phyloP scores from a whole-genome alignment of 2,113 vertebrate species.

The Oryctolagus cuniculus region DNA sequence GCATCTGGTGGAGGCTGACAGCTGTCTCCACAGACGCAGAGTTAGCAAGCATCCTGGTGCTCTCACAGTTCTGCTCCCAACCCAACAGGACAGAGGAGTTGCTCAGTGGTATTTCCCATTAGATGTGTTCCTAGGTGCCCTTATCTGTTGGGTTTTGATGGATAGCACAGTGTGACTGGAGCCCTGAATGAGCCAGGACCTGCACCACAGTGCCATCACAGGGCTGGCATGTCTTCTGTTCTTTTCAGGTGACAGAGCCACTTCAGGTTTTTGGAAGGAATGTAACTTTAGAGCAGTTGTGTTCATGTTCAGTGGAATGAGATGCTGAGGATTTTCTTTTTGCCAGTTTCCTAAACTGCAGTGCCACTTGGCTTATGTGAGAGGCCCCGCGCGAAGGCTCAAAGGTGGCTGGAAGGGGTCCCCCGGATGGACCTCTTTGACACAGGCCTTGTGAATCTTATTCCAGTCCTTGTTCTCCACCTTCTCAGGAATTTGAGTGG shows the following conservation, averaged over 20 bases:
- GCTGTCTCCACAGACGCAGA: neutral
- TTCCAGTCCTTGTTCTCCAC: constrained; percentile 39
- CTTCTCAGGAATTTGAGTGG: neutral
- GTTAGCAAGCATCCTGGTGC: neutral
- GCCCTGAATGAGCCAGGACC: neutral
- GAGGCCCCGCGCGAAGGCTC: constrained; percentile 1
- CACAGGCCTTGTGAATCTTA: constrained; percentile 36
- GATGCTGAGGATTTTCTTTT: constrained; percentile 53
- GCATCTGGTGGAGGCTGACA: neutral
- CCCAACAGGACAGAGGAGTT: constrained; percentile 35
- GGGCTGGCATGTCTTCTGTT: neutral
- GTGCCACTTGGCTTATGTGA: constrained; percentile 49
- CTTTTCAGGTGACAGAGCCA: neutral
- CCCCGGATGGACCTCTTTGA: constrained; percentile 35
- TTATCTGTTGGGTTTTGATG: neutral
- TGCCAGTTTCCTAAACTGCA: constrained; percentile 49
- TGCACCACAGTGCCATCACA: neutral
- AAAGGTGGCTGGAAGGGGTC: neutral
- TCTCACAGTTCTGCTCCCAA: constrained; percentile 34
- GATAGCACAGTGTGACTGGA: neutral
- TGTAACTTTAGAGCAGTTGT: neutral
- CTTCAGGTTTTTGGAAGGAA: constrained; percentile 37
- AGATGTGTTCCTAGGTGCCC: constrained; percentile 31
- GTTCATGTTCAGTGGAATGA: constrained; percentile 57
- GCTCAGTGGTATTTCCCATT: constrained; percentile 25